Evolutionary conservation across 2,797 vertebrate genomes (phyloP), one percentile per base, ranked within the genome.

Genomic region (Hybognathus amarus): DNA sequence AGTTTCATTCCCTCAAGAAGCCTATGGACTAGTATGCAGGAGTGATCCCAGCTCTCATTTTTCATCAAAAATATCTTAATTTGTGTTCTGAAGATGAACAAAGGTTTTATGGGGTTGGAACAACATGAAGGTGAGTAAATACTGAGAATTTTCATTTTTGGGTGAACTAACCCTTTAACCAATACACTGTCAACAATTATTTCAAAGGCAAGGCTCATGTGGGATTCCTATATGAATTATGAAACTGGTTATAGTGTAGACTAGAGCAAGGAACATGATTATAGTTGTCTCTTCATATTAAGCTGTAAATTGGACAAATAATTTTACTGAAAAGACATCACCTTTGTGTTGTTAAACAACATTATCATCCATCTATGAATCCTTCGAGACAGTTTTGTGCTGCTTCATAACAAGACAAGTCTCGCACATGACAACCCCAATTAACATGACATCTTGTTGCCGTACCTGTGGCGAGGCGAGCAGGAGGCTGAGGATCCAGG

Each of bases 391-490:
- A 64, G 56, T 36, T 73, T 50, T 71, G 38, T 47, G 79, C 54
- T 45, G 52, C 24, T 45, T 45, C 33, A 45, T 63, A 70, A 70
- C 66, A 45, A 80, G 67, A 70, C 33, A 42, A 33, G 71, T 30
- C 50, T 2, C n/a, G 30, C 66, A 70, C 52, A 61, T 80, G 79
- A 70, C 79, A 70, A 45, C 67, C 61, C 24, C 56, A 52, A 77
- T 77, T 83, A 45, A 45, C 11, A 27, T 47, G n/a, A 69, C 6
- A 4, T 68, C 64, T 78, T 27, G 40, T 63, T 61, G 38, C 73
- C 86, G 91, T 86, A 97, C 96, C 96, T 97, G 96, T 0, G 96
- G 96, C 66, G 94, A 85, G 0, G 96, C 94, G 78, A 98, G 93
- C 76, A 93, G 78, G 0, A 93, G 84, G 0, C 96, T 97, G 90